Conservation (phyloP, 2,797 vertebrate species). For the Loriculus beryllinus region DNA sequence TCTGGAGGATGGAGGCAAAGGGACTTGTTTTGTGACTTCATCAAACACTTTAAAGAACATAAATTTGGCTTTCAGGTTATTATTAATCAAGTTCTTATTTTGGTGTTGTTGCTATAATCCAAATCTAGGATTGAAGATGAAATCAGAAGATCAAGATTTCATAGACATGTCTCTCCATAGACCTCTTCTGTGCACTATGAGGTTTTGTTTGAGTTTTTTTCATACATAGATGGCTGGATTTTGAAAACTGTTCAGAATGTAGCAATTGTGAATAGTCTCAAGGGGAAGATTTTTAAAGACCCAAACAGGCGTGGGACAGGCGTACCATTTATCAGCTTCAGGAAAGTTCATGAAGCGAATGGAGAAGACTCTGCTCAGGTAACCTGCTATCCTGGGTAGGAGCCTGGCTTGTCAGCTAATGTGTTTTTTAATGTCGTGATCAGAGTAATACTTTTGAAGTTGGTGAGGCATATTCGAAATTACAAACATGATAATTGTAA, state of each 20-base stretch:
- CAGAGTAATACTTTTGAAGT: background rate
- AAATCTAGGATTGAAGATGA: background rate
- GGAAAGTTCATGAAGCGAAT: background rate
- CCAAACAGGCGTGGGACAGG: background rate
- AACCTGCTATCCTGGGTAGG: background rate
- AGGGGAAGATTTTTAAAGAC: background rate
- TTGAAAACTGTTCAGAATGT: background rate
- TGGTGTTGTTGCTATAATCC: background rate
- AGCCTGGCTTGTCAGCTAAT: background rate
- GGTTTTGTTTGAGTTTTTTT: background rate
- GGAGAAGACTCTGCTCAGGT: background rate
- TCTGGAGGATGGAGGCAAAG: slow-evolving; percentile 36
- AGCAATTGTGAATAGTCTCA: background rate
- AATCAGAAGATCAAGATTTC: background rate
- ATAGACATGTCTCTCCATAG: background rate
- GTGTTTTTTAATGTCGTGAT: background rate
- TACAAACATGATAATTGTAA: background rate
- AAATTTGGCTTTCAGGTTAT: slow-evolving; percentile 6
- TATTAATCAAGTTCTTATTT: background rate
- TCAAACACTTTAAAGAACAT: slow-evolving; percentile 25
- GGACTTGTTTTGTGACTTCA: background rate
- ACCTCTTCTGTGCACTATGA: background rate
- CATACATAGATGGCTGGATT: background rate
- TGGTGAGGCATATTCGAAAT: background rate
- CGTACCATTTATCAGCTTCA: background rate